Percentiles rank a stretch among this genome's conserved stretches.
phyloP scores from a whole-genome alignment of 2,888 invertebrate genomes.

The Mesorhabditis spiculigera region DNA sequence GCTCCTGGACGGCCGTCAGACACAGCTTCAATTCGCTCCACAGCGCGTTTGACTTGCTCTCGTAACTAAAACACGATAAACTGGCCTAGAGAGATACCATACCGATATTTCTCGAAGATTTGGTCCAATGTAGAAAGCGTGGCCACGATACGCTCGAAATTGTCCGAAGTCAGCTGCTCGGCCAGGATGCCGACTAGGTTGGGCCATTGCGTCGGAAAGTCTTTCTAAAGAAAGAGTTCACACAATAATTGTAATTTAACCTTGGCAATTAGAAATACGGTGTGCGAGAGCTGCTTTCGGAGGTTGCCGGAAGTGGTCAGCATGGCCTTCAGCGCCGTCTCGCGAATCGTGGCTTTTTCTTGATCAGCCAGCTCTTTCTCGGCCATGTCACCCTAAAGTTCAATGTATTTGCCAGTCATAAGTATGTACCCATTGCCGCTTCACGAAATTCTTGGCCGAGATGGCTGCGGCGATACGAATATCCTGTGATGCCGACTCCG shows the following conservation, averaged over 20 bases:
- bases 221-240: conserved; percentile 67
- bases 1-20: conserved; percentile 71
- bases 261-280: conserved; percentile 62
- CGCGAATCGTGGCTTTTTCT: conserved; percentile 60
- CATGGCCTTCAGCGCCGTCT: conserved; percentile 78
- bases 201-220: conserved; percentile 96
- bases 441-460: conserved; percentile 92
- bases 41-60: conserved; percentile 87
- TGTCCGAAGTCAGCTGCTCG: conserved; percentile 70
- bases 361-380: conserved; percentile 31
- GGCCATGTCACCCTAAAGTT: conserved; percentile 30
- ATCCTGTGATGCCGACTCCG: conserved; percentile 72
- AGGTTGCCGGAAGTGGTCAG: conserved; percentile 82
- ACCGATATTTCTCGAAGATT: conserved; percentile 78
- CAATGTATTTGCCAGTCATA: neutral
- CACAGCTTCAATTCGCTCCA: conserved; percentile 86
- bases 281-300: conserved; percentile 74
- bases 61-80: conserved; percentile 64
- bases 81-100: neutral
- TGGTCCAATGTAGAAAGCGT: conserved; percentile 91
- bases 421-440: conserved; percentile 77
- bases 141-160: conserved; percentile 87
- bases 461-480: conserved; percentile 87
- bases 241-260: neutral
- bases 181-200: conserved; percentile 88